These are phyloP conservation scores for Meriones psammophilus DNA, from an alignment of 2,797 vertebrate species.

Conservation along the genomic window DNA sequence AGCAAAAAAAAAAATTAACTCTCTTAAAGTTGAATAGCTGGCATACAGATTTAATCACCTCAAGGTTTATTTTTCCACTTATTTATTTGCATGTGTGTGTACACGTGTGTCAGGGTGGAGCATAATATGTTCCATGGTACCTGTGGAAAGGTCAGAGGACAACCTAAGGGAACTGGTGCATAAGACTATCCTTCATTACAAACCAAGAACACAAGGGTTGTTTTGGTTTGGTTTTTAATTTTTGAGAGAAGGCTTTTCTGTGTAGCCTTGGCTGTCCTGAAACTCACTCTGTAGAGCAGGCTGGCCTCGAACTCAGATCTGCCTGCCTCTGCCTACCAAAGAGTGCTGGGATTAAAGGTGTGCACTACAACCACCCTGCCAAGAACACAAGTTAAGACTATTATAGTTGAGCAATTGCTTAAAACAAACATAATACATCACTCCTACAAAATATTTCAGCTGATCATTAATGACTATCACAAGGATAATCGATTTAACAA, in stretches of 20 bases:
- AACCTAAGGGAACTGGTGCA: not conserved
- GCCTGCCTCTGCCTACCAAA: no score
- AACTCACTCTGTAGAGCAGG: no score
- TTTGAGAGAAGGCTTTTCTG: no score
- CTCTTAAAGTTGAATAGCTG: not conserved
- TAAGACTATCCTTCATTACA: constrained; percentile 16
- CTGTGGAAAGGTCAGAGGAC: not conserved
- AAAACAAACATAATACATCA: not conserved
- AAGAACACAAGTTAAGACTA: not conserved
- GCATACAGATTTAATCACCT: not conserved
- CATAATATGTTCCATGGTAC: not conserved
- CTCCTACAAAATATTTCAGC: constrained; percentile 17
- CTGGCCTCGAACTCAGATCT: no score
- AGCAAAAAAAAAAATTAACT: constrained; percentile 12
- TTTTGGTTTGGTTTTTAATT: no score
- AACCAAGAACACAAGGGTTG: not conserved
- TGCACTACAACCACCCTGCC: not conserved
- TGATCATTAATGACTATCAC: not conserved
- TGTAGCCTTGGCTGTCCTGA: no score
- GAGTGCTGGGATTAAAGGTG: no score
- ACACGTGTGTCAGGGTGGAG: no score
- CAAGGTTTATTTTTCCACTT: not conserved
- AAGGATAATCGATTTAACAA: constrained; percentile 48
- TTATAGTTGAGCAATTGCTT: not conserved
- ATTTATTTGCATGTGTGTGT: not conserved